Evolutionary conservation across 2,113 vertebrate species (phyloP), one percentile per base, ranked within the genome.

Genomic region (Rhagologus leucostigma): DNA sequence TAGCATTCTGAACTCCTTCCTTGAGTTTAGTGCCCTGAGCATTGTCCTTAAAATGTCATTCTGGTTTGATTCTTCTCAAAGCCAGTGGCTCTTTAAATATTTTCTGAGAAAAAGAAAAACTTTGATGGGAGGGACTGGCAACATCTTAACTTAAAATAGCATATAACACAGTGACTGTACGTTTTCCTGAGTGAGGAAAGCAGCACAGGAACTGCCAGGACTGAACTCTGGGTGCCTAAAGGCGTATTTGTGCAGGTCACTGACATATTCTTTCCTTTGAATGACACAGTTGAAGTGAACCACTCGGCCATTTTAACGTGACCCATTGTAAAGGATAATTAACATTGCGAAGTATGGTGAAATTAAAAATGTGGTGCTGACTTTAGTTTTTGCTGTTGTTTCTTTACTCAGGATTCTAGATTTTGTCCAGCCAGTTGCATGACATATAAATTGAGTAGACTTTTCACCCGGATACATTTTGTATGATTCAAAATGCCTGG

Each of bases 281-380:
- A 64, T 76, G 49, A 56, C 67, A 53, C 11, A 53, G 21, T 6
- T 80, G 63, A 90, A 79, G 37, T 13, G 32, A 86, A 53, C 30
- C 35, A 53, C 1, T 1, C 33, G 32, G 37, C 24, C 24, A 47
- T 64, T 92, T 64, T 64, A 39, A 23, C 0, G 0, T 63, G 50
- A 50, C 23, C 13, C 22, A 33, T 87, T 75, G 29, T 68, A 35
- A 79, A 83, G 62, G 24, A 42, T 60, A 60, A 56, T 46, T 50
- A 81, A 47, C 13, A 32, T 21, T 52, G 44, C 16, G 30, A 76
- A 64, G 21, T 22, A 18, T 20, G 32, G 37, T 79, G 44, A 76
- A 76, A 90, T 53, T 32, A n/a, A 85, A 90, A 82, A 47, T 18
- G 21, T 55, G 18, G n/a, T 47, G 32, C 14, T 3, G 3, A n/a